Evolutionary conservation across 2,113 vertebrate species (phyloP).

Genomic region (Pavo muticus): DNA sequence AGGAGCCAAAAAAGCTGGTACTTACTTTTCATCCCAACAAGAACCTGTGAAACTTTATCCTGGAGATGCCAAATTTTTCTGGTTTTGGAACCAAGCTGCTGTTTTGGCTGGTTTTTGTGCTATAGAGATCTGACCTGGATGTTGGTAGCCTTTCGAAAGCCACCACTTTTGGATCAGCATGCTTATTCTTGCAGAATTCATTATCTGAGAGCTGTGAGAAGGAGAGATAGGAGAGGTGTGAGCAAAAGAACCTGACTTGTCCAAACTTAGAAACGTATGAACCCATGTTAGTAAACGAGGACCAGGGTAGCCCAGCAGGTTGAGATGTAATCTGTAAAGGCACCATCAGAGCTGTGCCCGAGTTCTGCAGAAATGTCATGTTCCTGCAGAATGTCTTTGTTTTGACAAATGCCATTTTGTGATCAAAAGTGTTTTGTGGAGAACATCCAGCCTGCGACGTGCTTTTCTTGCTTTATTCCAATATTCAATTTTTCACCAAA

Average conservation of each 20-base stretch:
- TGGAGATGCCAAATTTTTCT: neutral
- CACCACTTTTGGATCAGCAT: neutral
- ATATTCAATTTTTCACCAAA: neutral
- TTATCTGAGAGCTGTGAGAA: neutral
- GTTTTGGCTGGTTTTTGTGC: neutral
- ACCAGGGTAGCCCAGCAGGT: neutral
- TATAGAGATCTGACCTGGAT: neutral
- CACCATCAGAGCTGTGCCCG: neutral
- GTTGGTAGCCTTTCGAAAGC: rapidly evolving
- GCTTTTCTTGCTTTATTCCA: neutral
- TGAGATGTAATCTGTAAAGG: neutral
- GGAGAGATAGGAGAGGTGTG: rapidly evolving
- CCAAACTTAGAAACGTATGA: neutral
- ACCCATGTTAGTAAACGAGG: neutral
- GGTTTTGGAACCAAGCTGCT: neutral
- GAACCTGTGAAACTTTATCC: neutral
- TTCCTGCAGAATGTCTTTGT: neutral
- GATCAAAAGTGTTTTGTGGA: neutral
- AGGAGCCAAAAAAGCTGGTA: neutral
- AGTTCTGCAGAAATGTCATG: neutral
- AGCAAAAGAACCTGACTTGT: neutral
- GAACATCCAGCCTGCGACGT: neutral
- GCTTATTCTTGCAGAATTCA: neutral
- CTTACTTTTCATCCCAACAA: neutral
- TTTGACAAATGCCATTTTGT: neutral